Base-by-base conservation (phyloP, 2,888 invertebrate genomes). In the Sussaba pulchella region DNA sequence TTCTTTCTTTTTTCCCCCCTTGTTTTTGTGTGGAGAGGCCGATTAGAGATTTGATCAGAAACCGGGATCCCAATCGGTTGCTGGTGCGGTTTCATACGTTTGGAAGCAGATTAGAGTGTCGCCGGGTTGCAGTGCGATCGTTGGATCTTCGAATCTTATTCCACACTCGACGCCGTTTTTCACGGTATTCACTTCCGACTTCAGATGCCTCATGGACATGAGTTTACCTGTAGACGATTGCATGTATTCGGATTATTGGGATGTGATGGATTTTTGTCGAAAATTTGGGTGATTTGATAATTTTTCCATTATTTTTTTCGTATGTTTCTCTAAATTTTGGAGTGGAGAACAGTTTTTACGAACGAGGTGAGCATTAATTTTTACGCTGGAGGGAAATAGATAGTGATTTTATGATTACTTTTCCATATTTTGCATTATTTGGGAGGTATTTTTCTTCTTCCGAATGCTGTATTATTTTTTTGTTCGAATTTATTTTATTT, bases 121-220 rank as follows among this genome's bases (percentile, higher is more conserved):
- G 0, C 97, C 98, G 0, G 95, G 93, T 91, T 95, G 91, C 75
- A 97, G 95, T 26, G 93, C 89, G 31, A 97, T 85, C 0, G 92
- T 89, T 0, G 92, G 88, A 87, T 97, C 95, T 1, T 94, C 94
- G 70, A 99, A 93, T 80, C 96, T 95, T 31, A 99, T 90, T 0
- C 99, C 99, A 92, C 99, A 99, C 90, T 99, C 99, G 77, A 95
- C 94, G 89, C 97, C 97, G 59, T 95, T 95, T 90, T 97, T 97
- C 45, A 99, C 95, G 0, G 94, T 94, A 4, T 95, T 95, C 2
- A 98, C 97, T 92, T 99, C 98, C 66, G 95, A 95, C 91, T 99
- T 99, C 59, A 98, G 92, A 92, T 99, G 98, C 84, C 96, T 95
- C 96, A 99, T 95, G 0, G 98, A 98, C 26, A 94, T 93, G 71